A percentile compares a stretch with the other conserved stretches of the same genome.
These are phyloP conservation scores for Ophonus ardosiacus DNA, from an alignment of 2,888 invertebrate species.

Conservation along the genomic window DNA sequence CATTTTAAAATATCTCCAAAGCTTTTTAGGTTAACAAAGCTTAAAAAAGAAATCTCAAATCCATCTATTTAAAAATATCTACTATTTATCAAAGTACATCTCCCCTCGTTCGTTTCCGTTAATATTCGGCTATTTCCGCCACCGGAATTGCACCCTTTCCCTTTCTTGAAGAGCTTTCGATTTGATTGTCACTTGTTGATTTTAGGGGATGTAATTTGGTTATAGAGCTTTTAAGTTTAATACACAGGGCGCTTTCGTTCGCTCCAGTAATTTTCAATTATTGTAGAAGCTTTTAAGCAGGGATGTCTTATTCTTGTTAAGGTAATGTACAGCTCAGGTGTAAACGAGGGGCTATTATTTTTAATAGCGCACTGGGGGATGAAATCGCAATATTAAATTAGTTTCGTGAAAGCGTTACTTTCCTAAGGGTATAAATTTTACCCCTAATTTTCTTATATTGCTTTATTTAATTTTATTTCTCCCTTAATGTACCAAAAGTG, in stretches of 20 bases:
- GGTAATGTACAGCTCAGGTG: background rate
- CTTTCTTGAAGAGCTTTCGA: background rate
- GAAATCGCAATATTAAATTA: background rate
- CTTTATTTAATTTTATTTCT: background rate
- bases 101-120: background rate
- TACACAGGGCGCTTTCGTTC: background rate
- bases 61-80: background rate
- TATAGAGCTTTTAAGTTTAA: constrained; percentile 11
- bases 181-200: constrained; percentile 22
- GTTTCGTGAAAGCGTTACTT: background rate
- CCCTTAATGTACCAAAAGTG: background rate
- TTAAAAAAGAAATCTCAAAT: background rate
- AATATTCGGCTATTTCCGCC: background rate
- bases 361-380: background rate
- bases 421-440: background rate
- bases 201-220: constrained; percentile 16
- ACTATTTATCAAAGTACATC: background rate
- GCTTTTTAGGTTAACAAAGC: background rate
- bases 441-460: background rate
- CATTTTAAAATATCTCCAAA: background rate
- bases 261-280: background rate
- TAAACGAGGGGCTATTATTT: background rate
- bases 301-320: background rate
- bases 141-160: background rate
- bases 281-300: background rate